phyloP scores from a whole-genome alignment of 2,113 vertebrate genomes.

The Tyrannus savana region DNA sequence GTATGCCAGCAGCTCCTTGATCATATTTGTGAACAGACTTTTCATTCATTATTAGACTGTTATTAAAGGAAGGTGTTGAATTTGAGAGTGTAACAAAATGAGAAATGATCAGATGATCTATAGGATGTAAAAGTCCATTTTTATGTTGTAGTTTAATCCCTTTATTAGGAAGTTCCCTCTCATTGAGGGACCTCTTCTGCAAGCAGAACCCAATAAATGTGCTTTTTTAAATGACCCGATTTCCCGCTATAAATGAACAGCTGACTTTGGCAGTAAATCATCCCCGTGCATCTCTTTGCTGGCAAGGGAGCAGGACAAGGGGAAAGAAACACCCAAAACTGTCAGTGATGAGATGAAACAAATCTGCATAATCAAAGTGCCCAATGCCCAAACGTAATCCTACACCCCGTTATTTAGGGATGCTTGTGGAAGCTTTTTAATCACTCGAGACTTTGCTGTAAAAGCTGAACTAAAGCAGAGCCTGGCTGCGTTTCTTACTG shows the following conservation, averaged over 20 bases:
- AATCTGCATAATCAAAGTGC: conserved; percentile 13
- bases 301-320: conserved; percentile 64
- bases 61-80: conserved; percentile 54
- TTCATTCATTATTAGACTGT: conserved; percentile 57
- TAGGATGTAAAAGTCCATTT: conserved; percentile 43
- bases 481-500: conserved; percentile 76
- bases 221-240: conserved; percentile 63
- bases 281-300: conserved; percentile 71
- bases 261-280: conserved; percentile 57
- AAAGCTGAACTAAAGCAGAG: conserved; percentile 61
- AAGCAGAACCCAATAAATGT: conserved; percentile 71
- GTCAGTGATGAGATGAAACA: conserved; percentile 6
- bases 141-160: conserved; percentile 61
- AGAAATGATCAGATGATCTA: conserved; percentile 14
- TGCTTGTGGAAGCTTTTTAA: conserved; percentile 54
- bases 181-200: conserved; percentile 66
- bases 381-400: conserved; percentile 3
- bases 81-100: conserved; percentile 50
- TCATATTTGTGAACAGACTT: conserved; percentile 67
- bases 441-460: conserved; percentile 56
- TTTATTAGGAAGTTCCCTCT: conserved; percentile 62
- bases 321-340: neutral
- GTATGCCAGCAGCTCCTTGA: conserved; percentile 65
- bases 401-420: conserved; percentile 48
- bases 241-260: conserved; percentile 42